Evolutionary conservation across 2,113 vertebrate genomes (phyloP).

Genomic region (Stomatorhinus ivindoensis): DNA sequence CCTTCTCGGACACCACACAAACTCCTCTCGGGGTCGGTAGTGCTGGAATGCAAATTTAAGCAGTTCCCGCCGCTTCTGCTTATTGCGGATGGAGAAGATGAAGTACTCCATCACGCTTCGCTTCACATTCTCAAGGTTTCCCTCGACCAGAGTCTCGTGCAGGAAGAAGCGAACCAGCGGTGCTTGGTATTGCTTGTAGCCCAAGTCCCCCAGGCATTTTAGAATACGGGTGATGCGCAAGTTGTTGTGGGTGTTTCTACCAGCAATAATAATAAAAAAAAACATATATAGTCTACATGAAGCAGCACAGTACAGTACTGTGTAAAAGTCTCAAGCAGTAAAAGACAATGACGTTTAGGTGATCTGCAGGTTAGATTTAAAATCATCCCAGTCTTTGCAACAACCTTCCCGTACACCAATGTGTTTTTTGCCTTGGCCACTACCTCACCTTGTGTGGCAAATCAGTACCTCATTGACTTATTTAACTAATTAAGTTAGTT

Average conservation of each 20-base stretch:
- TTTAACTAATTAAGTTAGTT: background rate
- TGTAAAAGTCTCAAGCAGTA: background rate
- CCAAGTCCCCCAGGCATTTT: conserved; percentile 85
- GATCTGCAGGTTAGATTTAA: background rate
- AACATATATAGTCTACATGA: background rate
- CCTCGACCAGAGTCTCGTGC: conserved; percentile 62
- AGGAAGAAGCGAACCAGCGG: conserved; percentile 85
- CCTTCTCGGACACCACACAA: conserved; percentile 74
- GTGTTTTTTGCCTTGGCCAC: background rate
- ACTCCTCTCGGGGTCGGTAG: conserved; percentile 51
- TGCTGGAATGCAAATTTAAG: conserved; percentile 69
- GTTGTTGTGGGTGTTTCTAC: conserved; percentile 76
- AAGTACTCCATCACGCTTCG: conserved; percentile 86
- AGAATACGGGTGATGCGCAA: conserved; percentile 85
- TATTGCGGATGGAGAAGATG: conserved; percentile 71
- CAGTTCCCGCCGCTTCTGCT: conserved; percentile 55
- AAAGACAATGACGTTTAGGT: background rate
- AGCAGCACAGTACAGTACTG: background rate
- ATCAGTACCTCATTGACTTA: background rate
- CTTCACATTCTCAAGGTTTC: conserved; percentile 56
- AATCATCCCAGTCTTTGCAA: background rate
- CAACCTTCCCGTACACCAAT: background rate
- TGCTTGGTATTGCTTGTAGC: conserved; percentile 67
- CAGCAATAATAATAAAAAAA: conserved; percentile 10
- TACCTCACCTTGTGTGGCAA: background rate